These are phyloP conservation scores for Colostygia pectinataria DNA, from an alignment of 2,888 invertebrate genomes.

Conservation along the genomic window DNA sequence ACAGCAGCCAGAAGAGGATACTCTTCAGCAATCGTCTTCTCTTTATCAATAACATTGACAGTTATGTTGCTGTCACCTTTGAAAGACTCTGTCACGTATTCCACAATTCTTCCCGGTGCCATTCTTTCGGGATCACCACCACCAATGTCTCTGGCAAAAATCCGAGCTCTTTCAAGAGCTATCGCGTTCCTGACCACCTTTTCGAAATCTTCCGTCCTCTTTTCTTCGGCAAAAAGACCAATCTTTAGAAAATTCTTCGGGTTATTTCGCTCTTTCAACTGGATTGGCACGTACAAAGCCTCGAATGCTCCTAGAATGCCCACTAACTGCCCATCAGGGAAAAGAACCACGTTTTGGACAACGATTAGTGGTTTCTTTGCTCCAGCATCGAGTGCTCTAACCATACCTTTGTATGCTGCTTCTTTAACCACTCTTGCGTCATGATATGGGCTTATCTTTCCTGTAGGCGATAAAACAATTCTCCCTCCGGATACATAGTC, in stretches of 20 bases:
- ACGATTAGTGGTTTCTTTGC: constrained; percentile 90
- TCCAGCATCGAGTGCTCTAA: constrained; percentile 93
- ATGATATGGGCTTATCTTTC: constrained; percentile 86
- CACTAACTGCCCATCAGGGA: constrained; percentile 89
- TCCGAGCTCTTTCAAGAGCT: constrained; percentile 87
- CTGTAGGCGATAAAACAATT: constrained; percentile 89
- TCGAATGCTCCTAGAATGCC: constrained; percentile 93
- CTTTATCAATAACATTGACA: constrained; percentile 85
- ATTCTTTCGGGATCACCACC: constrained; percentile 95
- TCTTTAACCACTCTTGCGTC: constrained; percentile 77
- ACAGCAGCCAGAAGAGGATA: constrained; percentile 92
- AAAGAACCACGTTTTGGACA: constrained; percentile 85
- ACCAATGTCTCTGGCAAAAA: constrained; percentile 75
- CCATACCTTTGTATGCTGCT: constrained; percentile 89
- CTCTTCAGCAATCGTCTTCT: constrained; percentile 84
- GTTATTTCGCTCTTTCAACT: constrained; percentile 86
- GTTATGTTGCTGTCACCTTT: constrained; percentile 82
- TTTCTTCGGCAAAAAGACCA: constrained; percentile 84
- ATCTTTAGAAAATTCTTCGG: constrained; percentile 83
- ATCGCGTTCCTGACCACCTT: constrained; percentile 84
- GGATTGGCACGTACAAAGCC: constrained; percentile 92
- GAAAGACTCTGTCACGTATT: constrained; percentile 88
- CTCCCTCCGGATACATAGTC: constrained; percentile 85
- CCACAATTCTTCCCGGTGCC: constrained; percentile 90
- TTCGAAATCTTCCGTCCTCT: constrained; percentile 76